Evolutionary conservation across 2,797 vertebrate genomes (phyloP).

Genomic region (Steatocranus sp.): DNA sequence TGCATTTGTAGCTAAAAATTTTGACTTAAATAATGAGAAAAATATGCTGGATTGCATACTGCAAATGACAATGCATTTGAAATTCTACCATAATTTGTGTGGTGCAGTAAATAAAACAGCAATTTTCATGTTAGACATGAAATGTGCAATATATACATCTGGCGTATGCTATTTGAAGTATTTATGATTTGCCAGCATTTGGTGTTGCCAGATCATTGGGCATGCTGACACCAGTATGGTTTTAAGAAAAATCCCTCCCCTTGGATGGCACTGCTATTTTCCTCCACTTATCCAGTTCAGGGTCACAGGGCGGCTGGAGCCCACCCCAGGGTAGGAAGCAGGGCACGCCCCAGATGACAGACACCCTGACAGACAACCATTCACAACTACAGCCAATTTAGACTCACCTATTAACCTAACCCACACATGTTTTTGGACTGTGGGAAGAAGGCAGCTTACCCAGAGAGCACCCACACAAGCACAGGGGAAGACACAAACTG

Average conservation of each 20-base stretch:
- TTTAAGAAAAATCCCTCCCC: neutral
- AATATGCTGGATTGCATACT: accelerated
- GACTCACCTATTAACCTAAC: neutral
- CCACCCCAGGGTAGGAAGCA: neutral
- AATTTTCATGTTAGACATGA: neutral
- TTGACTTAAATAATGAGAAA: neutral
- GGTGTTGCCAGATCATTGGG: neutral
- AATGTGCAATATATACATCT: accelerated
- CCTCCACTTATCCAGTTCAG: neutral
- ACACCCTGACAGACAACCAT: neutral
- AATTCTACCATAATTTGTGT: neutral
- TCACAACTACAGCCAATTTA: neutral
- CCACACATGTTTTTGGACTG: neutral
- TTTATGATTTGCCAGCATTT: neutral
- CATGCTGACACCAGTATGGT: neutral
- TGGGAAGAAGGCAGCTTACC: neutral
- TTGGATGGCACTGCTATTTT: neutral
- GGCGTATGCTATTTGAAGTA: accelerated
- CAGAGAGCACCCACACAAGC: neutral
- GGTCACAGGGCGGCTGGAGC: neutral
- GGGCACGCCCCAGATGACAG: neutral
- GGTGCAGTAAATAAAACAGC: neutral
- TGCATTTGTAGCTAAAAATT: neutral
- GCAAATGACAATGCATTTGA: neutral
- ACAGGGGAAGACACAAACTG: accelerated